phyloP scores from a whole-genome alignment of 2,888 invertebrate species.

The Rhogogaster chlorosoma region DNA sequence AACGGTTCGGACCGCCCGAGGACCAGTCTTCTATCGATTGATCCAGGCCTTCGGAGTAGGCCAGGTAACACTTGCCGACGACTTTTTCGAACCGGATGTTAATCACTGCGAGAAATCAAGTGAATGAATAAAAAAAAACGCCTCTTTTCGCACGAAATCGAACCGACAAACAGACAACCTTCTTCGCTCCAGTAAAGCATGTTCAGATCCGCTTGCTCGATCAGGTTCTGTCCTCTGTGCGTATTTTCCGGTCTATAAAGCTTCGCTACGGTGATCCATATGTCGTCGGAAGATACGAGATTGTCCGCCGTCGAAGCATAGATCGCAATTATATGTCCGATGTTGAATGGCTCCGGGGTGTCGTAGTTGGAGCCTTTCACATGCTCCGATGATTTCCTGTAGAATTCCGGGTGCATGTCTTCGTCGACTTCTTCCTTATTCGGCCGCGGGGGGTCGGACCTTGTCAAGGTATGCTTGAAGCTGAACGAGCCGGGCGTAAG shows the following conservation, averaged over 20 bases:
- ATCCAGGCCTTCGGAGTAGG: constrained; percentile 83
- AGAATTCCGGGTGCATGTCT: constrained; percentile 89
- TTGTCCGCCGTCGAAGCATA: constrained; percentile 80
- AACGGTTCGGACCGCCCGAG: constrained; percentile 83
- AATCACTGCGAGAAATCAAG: constrained; percentile 71
- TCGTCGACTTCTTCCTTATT: constrained; percentile 82
- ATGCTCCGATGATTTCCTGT: constrained; percentile 86
- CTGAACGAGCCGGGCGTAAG: constrained; percentile 83
- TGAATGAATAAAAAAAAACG: background rate
- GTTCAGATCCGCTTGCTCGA: constrained; percentile 85
- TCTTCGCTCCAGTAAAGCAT: constrained; percentile 89
- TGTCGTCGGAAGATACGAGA: constrained; percentile 80
- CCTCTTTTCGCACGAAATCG: background rate
- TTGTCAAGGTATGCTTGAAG: constrained; percentile 76
- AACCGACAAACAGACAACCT: constrained; percentile 75
- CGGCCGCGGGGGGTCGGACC: constrained; percentile 55
- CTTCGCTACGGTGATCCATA: constrained; percentile 84
- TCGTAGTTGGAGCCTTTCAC: constrained; percentile 86
- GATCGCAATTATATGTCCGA: constrained; percentile 85
- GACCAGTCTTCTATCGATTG: constrained; percentile 81
- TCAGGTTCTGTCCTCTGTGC: constrained; percentile 79
- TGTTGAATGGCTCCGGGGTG: constrained; percentile 87
- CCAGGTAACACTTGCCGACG: constrained; percentile 85
- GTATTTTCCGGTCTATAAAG: constrained; percentile 90
- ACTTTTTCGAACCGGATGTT: constrained; percentile 82